Evolutionary conservation across 2,888 invertebrate genomes (phyloP), one percentile per base, ranked within the genome.

Genomic region (Trilocha varians): DNA sequence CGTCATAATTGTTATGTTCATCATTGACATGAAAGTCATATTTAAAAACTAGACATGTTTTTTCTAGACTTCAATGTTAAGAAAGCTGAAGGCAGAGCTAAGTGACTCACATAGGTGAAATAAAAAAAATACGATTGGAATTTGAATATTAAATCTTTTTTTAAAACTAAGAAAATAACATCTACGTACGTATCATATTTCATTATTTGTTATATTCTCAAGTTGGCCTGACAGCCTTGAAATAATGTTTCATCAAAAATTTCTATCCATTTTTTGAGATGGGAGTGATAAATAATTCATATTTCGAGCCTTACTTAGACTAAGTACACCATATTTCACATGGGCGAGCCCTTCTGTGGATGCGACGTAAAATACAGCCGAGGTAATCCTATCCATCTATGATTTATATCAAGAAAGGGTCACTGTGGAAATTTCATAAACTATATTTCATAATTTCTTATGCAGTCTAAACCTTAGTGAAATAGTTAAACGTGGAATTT

Each of bases 251-350:
- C 34, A 39, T 39, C 25, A 34, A 18, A 34, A 16, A 16, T n/a
- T 64, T 62, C 70, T 65, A 63, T 63, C 65, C 68, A 35, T 25
- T 37, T 17, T 16, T 6, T 32, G 18, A 70, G 67, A 70, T 70
- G 66, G 62, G 70, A 75, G 73, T 72, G 66, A 79, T 80, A 80
- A 79, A 82, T 82, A 79, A 82, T 80, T 79, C 78, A 82, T 78
- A 73, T 75, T 73, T 73, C 59, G 61, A 64, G 74, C 78, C 74
- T 78, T 79, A 78, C 77, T 82, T 76, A 80, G 72, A 67, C 74
- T 78, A 79, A 82, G 78, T 79, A 78, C 67, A 73, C 71, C 76
- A 82, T 83, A 82, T 77, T 78, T 83, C 78, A 83, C 70, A 76
- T 70, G 49, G 53, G 47, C 50, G 62, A 65, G 66, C 73, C 78